Evolutionary conservation across 2,797 vertebrate genomes (phyloP).

Genomic region (Lepilemur septentrionalis): DNA sequence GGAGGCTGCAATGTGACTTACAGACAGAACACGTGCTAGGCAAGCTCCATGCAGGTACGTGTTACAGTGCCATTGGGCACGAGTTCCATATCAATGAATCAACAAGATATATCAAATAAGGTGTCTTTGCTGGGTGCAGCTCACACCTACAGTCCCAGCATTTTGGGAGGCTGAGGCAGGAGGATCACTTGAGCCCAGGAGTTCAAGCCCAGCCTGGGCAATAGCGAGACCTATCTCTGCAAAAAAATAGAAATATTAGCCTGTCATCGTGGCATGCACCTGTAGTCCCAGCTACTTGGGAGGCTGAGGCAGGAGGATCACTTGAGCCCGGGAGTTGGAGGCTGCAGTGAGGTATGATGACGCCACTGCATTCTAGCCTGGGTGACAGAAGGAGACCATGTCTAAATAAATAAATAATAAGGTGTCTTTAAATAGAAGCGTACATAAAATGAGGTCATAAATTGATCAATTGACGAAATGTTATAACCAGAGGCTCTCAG

Average conservation of each 20-base stretch:
- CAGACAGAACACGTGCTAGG: not conserved
- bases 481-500: not conserved
- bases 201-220: not conserved
- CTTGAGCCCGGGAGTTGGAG: not conserved
- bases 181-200: not conserved
- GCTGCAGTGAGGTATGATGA: not conserved
- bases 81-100: not conserved
- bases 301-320: not conserved
- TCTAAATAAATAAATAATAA: not conserved
- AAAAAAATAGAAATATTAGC: not conserved
- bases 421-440: not conserved
- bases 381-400: not conserved
- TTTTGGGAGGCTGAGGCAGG: not conserved
- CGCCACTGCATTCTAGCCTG: not conserved
- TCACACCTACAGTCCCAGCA: not conserved
- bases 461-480: not conserved
- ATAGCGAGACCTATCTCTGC: not conserved
- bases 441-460: not conserved
- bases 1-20: not conserved
- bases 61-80: not conserved
- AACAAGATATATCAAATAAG: not conserved
- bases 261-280: accelerated
- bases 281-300: not conserved
- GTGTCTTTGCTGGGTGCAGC: not conserved
- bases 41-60: not conserved